Percentiles rank a stretch among this genome's conserved stretches.
These are phyloP conservation scores for Drosophila robusta DNA, from an alignment of 2,888 invertebrate species.

Conservation along the genomic window DNA sequence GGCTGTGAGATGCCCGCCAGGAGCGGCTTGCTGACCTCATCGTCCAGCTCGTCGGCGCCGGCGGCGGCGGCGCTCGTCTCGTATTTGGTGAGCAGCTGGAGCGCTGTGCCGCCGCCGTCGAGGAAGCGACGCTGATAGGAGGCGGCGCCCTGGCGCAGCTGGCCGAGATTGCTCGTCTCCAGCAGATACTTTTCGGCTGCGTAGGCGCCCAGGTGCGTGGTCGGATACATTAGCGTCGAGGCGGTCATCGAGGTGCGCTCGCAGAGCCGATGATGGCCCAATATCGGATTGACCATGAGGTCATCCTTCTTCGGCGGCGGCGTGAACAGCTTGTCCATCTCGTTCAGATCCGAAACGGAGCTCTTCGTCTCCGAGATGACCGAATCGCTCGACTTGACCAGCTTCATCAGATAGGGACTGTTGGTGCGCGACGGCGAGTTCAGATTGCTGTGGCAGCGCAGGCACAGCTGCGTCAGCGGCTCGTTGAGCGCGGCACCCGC, in stretches of 20 bases:
- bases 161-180: slow-evolving; percentile 71
- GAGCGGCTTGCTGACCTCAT: slow-evolving; percentile 79
- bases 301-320: slow-evolving; percentile 85
- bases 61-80: slow-evolving; percentile 33
- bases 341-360: slow-evolving; percentile 84
- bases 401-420: slow-evolving; percentile 84
- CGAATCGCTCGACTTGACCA: slow-evolving; percentile 85
- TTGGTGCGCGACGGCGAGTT: slow-evolving; percentile 85
- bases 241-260: slow-evolving; percentile 83
- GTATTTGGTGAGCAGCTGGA: slow-evolving; percentile 74
- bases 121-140: slow-evolving; percentile 78
- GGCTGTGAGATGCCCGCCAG: slow-evolving; percentile 64
- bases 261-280: slow-evolving; percentile 88
- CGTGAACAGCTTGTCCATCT: slow-evolving; percentile 83
- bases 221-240: slow-evolving; percentile 72
- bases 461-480: slow-evolving; percentile 85
- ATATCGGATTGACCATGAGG: slow-evolving; percentile 85
- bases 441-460: slow-evolving; percentile 88
- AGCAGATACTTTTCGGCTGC: slow-evolving; percentile 75
- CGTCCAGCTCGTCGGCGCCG: slow-evolving; percentile 61
- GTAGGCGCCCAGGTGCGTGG: slow-evolving; percentile 76
- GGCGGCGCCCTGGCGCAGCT: slow-evolving; percentile 49
- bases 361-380: slow-evolving; percentile 85
- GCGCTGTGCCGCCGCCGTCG: slow-evolving; percentile 82
- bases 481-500: slow-evolving; percentile 61